phyloP scores from a whole-genome alignment of 2,113 vertebrate genomes.

The Delphinapterus leucas region DNA sequence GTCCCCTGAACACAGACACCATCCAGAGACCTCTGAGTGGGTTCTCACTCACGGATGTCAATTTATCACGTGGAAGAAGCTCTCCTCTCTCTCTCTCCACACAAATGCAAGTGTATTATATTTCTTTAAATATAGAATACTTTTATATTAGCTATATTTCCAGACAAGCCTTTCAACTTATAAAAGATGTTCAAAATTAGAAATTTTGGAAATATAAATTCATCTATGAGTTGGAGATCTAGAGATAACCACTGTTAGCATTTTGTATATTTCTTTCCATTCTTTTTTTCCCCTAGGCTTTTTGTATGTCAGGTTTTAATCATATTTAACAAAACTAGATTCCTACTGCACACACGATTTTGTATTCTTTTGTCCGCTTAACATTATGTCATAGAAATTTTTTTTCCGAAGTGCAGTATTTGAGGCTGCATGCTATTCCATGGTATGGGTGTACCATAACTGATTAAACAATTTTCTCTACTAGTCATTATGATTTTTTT shows the following conservation, averaged over 20 bases:
- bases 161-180: neutral
- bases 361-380: neutral
- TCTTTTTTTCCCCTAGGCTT: neutral
- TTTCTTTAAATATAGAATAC: conserved; percentile 19
- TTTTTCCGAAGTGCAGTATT: neutral
- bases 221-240: neutral
- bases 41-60: neutral
- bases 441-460: neutral
- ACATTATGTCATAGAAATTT: neutral
- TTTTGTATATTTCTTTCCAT: neutral
- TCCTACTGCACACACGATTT: neutral
- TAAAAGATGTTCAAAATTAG: neutral
- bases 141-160: neutral
- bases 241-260: neutral
- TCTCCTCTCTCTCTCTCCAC: neutral
- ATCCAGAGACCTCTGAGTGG: neutral
- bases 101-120: neutral
- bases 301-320: neutral
- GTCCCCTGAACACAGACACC: neutral
- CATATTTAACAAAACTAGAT: conserved; percentile 18
- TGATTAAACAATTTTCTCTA: neutral
- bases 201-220: conserved; percentile 29
- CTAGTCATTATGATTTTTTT: neutral
- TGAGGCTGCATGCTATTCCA: neutral
- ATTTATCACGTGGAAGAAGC: neutral